phyloP scores from a whole-genome alignment of 2,888 invertebrate genomes.

The Lypha dubia region DNA sequence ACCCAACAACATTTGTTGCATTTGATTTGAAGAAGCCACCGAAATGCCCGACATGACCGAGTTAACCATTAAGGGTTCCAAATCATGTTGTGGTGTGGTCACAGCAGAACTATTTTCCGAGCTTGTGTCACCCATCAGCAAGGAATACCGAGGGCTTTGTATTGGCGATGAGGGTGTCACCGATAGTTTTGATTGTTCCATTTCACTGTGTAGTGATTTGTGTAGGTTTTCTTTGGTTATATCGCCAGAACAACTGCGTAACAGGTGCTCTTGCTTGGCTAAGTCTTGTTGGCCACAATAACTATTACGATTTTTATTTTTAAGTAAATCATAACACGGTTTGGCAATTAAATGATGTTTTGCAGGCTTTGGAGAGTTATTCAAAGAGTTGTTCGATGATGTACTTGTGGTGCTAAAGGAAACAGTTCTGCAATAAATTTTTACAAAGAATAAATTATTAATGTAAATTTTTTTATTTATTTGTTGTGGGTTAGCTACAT shows the following conservation, averaged over 20 bases:
- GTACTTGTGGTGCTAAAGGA: conserved; percentile 66
- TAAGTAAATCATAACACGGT: conserved; percentile 75
- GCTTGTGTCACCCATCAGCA: conserved; percentile 83
- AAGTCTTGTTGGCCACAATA: conserved; percentile 75
- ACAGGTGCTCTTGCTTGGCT: conserved; percentile 72
- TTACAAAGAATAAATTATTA: too few species aligned
- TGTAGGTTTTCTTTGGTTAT: conserved; percentile 75
- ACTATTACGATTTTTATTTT: conserved; percentile 78
- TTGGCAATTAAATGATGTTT: conserved; percentile 70
- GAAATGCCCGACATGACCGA: conserved; percentile 79
- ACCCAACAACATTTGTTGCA: conserved; percentile 77
- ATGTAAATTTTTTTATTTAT: too few species aligned
- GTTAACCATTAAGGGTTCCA: conserved; percentile 81
- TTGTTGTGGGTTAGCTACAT: too few species aligned
- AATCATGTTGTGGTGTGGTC: conserved; percentile 83
- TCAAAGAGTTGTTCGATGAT: conserved; percentile 64
- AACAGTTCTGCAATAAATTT: conserved; percentile 63
- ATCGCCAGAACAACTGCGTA: conserved; percentile 77
- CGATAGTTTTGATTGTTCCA: conserved; percentile 79
- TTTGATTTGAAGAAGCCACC: conserved; percentile 76
- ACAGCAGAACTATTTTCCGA: conserved; percentile 83
- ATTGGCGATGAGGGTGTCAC: conserved; percentile 82
- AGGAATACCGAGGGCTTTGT: conserved; percentile 83
- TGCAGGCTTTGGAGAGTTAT: conserved; percentile 62
- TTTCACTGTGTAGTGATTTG: conserved; percentile 70